Conservation (phyloP, 1,140 invertebrate species). For the Diuraphis noxia region DNA sequence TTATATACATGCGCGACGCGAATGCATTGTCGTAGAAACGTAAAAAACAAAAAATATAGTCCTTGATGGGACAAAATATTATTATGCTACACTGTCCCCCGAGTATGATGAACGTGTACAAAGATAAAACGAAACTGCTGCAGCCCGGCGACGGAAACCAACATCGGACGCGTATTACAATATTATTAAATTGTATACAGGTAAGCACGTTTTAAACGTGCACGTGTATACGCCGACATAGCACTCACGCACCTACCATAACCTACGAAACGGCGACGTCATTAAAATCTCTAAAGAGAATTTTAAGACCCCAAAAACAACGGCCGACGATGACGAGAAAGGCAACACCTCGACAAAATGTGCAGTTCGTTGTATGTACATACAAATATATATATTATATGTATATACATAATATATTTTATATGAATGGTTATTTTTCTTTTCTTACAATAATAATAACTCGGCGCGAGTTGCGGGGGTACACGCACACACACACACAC, state of each 20-base stretch:
- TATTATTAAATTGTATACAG: background rate
- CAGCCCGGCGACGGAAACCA: background rate
- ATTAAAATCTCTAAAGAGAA: background rate
- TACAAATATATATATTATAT: background rate
- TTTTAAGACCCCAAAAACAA: background rate
- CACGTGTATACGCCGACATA: background rate
- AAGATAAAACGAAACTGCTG: background rate
- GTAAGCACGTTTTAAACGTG: background rate
- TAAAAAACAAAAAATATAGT: background rate
- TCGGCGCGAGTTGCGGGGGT: constrained; percentile 15
- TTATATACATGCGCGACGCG: background rate
- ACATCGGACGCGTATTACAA: background rate
- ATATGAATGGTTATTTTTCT: constrained; percentile 6
- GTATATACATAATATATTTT: background rate
- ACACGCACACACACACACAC: constrained; percentile 21
- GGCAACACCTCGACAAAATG: background rate
- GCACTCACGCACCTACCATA: background rate
- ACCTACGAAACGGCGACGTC: background rate
- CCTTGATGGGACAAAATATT: background rate
- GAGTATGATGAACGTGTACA: background rate
- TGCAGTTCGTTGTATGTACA: background rate
- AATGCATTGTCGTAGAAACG: background rate
- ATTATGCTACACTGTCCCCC: background rate
- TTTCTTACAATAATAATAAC: constrained; percentile 10
- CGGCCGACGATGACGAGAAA: background rate